Conservation (phyloP, 2,797 vertebrate genomes). For the Protosalanx chinensis region DNA sequence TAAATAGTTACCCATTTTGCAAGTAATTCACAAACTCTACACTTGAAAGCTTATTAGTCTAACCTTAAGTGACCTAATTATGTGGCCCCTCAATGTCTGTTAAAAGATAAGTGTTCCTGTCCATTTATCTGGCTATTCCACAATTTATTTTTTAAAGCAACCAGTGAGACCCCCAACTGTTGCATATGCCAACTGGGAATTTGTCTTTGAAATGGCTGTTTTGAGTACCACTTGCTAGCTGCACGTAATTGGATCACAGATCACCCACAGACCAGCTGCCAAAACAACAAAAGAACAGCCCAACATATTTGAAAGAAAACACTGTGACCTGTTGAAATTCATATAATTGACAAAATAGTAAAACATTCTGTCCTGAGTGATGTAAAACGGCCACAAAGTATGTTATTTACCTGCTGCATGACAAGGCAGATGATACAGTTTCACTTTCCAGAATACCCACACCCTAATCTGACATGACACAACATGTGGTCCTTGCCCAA, state of each 20-base stretch:
- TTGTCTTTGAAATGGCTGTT: neutral
- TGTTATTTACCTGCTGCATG: neutral
- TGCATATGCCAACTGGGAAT: neutral
- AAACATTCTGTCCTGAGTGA: too few relatives aligned
- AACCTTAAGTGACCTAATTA: neutral
- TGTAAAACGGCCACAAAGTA: too few relatives aligned
- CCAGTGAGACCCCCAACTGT: constrained; percentile 3
- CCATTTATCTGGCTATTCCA: constrained; percentile 51
- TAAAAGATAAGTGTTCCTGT: constrained; percentile 40
- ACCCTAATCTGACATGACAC: neutral
- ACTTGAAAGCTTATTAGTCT: neutral
- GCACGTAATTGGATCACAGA: neutral
- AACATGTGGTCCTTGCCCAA: neutral
- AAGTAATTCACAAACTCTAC: too few relatives aligned
- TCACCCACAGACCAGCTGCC: neutral
- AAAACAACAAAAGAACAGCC: too few relatives aligned
- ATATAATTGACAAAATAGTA: too few relatives aligned
- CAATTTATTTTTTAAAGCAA: constrained; percentile 38
- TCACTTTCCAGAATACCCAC: neutral
- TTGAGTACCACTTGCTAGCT: neutral
- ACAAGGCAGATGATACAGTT: constrained; percentile 1
- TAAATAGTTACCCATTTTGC: constrained; percentile 14
- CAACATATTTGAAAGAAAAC: neutral
- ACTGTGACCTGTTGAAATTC: neutral
- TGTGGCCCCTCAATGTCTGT: constrained; percentile 22